Evolutionary conservation across 2,888 invertebrate genomes (phyloP), one percentile per base, ranked within the genome.

Genomic region (Cephus rjabovi): DNA sequence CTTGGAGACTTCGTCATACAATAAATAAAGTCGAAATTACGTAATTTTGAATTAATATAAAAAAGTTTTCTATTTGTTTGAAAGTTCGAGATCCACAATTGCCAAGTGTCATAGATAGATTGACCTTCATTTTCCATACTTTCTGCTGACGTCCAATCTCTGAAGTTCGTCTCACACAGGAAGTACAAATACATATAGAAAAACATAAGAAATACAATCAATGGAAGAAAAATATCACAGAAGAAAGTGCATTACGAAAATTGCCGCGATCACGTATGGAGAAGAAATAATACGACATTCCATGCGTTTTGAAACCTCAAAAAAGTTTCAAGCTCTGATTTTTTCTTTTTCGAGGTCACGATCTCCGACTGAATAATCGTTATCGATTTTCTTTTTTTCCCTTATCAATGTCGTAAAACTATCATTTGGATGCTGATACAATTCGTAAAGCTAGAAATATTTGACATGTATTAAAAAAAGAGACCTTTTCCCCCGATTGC

Each of bases 361-460:
- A 71, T 71, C 71, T 12, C 56, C 12, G 31, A 34, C 71, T 71
- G 11, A 71, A 71, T 15, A 71, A 71, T 15, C 33, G 31, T 71
- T 71, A 71, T 71, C 71, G 23, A 23, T 56, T 56, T 23, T 6
- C 9, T 56, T 56, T 56, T 56, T 34, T 15, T 33, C 12, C 3
- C 71, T 71, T 71, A 71, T 71, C 71, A 12, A n/a, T 34, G 71
- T 71, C 71, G 15, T 71, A 71, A 71, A 71, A 71, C 71, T 71
- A 34, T 71, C 31, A 71, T 71, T 71, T 71, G 23, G 31, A n/a
- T 12, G 71, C 71, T 31, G 33, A 12, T 71, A 31, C 71, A 34
- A 33, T 71, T 71, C 71, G 12, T 56, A 56, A 23, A 56, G 56
- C 23, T 15, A 23, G 23, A 56, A 56, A 56, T 56, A 23, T 15